Conservation (phyloP, 1,140 invertebrate species). For the Diuraphis noxia region DNA sequence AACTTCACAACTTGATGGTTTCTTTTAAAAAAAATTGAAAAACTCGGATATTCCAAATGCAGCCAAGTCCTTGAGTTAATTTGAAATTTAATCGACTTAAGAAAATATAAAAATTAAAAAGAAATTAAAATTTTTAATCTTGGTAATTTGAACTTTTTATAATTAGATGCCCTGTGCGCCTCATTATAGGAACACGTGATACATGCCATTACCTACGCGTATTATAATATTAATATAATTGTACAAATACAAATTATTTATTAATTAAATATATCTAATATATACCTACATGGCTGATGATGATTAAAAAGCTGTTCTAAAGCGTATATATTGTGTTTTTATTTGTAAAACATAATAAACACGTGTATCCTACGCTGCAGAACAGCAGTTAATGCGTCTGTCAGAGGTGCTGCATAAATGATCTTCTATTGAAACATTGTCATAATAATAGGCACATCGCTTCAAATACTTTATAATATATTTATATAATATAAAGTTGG, state of each 20-base stretch:
- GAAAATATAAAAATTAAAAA: too few species aligned
- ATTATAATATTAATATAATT: not conserved
- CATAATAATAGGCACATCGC: not conserved
- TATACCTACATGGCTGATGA: too few species aligned
- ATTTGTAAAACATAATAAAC: slow-evolving; percentile 16
- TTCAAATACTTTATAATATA: not conserved
- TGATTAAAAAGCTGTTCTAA: not conserved
- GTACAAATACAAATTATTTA: not conserved
- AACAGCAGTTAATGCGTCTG: not conserved
- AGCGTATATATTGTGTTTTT: not conserved
- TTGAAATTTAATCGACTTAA: too few species aligned
- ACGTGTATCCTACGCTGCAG: not conserved
- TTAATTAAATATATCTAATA: too few species aligned
- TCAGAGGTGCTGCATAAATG: not conserved
- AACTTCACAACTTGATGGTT: too few species aligned
- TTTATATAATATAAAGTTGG: too few species aligned
- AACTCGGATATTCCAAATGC: too few species aligned
- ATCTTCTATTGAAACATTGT: not conserved
- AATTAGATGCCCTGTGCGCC: too few species aligned
- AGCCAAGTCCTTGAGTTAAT: too few species aligned
- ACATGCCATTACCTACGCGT: not conserved
- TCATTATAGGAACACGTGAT: not conserved
- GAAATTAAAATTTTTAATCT: too few species aligned
- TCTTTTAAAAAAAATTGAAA: too few species aligned
- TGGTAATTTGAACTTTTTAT: too few species aligned